These are phyloP conservation scores for Chloroceryle aenea DNA, from an alignment of 2,113 vertebrate species.

Conservation along the genomic window DNA sequence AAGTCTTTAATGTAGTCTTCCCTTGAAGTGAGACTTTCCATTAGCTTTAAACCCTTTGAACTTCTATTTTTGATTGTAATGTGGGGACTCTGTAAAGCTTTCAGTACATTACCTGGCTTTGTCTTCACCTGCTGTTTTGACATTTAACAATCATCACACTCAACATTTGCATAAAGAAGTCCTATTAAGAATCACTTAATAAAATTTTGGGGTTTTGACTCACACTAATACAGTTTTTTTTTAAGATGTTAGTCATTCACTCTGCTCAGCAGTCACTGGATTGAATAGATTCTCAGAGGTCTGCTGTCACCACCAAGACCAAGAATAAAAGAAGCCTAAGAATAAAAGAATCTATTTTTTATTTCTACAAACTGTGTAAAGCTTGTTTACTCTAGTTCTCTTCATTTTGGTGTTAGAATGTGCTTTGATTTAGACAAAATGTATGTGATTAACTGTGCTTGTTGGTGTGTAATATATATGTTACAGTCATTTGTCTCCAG, in stretches of 20 bases:
- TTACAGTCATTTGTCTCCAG: neutral
- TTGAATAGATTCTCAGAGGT: neutral
- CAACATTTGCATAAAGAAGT: neutral
- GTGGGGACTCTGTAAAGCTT: neutral
- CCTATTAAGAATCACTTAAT: neutral
- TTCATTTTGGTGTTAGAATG: neutral
- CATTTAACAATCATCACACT: neutral
- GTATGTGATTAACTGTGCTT: neutral
- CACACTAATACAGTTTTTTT: neutral
- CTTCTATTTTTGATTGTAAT: neutral
- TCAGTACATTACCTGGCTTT: neutral
- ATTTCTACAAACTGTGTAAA: neutral
- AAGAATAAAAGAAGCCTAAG: neutral
- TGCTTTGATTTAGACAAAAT: neutral
- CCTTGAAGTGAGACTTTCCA: neutral
- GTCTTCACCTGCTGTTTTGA: neutral
- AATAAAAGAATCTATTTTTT: neutral
- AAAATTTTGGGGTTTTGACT: neutral
- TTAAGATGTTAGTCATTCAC: neutral
- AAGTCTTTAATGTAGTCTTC: neutral
- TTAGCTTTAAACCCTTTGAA: neutral
- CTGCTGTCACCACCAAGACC: neutral
- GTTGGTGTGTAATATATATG: neutral
- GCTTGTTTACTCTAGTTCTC: neutral
- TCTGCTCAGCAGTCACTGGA: neutral